These are phyloP conservation scores for Spinibarbus caldwelli DNA, from an alignment of 2,797 vertebrate genomes.

Conservation along the genomic window DNA sequence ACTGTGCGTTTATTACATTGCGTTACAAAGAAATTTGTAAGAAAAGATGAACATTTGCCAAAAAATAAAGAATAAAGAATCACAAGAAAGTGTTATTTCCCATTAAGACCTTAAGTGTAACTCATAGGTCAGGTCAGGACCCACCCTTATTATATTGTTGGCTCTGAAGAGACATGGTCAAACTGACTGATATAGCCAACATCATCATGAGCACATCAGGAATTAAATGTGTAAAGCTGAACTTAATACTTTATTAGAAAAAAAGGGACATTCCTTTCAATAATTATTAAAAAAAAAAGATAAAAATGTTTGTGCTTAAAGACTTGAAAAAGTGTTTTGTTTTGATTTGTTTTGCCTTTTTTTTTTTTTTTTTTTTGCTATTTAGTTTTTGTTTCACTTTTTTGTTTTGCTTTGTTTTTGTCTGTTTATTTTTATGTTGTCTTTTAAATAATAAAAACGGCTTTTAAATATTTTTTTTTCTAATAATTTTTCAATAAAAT, in stretches of 20 bases:
- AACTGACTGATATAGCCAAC: neutral
- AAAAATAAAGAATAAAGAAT: neutral
- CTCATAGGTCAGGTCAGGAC: neutral
- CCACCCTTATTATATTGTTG: neutral
- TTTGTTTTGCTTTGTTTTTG: neutral
- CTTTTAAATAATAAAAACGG: neutral
- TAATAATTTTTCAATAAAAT: too few relatives aligned
- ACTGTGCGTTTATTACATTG: neutral
- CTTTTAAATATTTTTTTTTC: too few relatives aligned
- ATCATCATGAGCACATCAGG: neutral
- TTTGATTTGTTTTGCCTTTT: too few relatives aligned
- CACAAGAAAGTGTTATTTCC: neutral
- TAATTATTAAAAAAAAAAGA: neutral
- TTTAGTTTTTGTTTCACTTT: too few relatives aligned
- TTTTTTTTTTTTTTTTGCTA: too few relatives aligned
- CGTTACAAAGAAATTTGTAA: neutral
- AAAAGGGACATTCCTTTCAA: neutral
- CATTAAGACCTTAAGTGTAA: neutral
- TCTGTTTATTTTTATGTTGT: neutral
- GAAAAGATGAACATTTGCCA: neutral
- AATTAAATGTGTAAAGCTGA: neutral
- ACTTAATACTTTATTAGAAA: neutral
- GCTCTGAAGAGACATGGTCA: neutral
- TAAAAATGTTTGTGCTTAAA: neutral
- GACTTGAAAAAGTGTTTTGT: neutral